These are phyloP conservation scores for Bergia puertoricense DNA, from an alignment of 92 coral and sea anemone species.

Conservation along the genomic window DNA sequence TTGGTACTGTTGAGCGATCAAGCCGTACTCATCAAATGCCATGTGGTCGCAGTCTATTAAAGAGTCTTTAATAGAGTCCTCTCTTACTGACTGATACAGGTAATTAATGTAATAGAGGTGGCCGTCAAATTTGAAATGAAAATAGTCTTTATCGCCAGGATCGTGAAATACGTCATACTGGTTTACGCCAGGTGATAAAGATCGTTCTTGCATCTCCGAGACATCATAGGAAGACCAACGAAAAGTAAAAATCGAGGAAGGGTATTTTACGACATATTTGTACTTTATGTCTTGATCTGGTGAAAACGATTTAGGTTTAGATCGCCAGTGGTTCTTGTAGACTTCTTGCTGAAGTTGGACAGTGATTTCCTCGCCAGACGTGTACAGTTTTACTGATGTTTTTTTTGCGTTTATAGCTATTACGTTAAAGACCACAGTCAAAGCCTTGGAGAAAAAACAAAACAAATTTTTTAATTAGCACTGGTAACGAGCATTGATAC, in stretches of 20 bases:
- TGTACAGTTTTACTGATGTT: background rate
- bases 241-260: background rate
- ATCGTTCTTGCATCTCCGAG: background rate
- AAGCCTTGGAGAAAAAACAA: background rate
- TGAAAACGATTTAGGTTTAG: background rate
- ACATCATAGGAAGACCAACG: background rate
- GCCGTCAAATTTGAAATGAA: slow-evolving; percentile 41
- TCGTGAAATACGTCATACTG: slow-evolving; percentile 75
- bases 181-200: slow-evolving; percentile 7
- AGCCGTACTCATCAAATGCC: slow-evolving; percentile 48
- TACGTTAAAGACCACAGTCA: slow-evolving; percentile 9
- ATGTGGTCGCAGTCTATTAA: slow-evolving; percentile 69
- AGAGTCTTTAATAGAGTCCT: slow-evolving; percentile 41
- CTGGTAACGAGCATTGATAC: background rate
- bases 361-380: background rate
- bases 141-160: slow-evolving; percentile 27
- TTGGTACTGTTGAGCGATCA: background rate
- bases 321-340: slow-evolving; percentile 49
- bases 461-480: background rate
- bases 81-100: slow-evolving; percentile 31
- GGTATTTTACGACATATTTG: slow-evolving; percentile 44
- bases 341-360: background rate
- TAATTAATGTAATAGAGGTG: slow-evolving; percentile 53
- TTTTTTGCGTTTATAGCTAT: slow-evolving; percentile 8
- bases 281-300: slow-evolving; percentile 40